Base-by-base conservation (phyloP, 2,888 invertebrate species). In the Ormyrus thymus region DNA sequence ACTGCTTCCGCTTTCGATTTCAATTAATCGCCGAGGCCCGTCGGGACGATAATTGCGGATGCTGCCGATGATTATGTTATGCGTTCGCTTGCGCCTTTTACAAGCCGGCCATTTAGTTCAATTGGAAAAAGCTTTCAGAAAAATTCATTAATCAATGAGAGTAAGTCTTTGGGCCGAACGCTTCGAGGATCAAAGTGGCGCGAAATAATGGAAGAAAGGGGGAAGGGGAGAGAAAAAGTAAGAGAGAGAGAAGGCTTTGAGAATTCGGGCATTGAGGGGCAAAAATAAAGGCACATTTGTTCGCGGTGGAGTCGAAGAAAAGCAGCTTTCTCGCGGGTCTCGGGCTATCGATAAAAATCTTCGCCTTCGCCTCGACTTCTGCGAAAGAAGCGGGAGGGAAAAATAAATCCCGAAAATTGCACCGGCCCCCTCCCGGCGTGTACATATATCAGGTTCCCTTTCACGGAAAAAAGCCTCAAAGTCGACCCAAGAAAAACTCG, bases 381-480 rank as follows among this genome's bases (percentile, higher is more conserved):
- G 29, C 10, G 45, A 50, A 9, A 29, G 29, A 2, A 50, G 10
- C 9, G 11, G n/a, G 15, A 53, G 45, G 45, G 50, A 50, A 74
- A 74, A 74, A 74, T 74, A 65, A 65, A 74, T 74, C 65, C 50
- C 74, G 74, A 76, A 76, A 76, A 69, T 48, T 59, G 65, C 50
- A 51, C 55, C 11, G 29, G 45, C 61, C 13, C 11, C 4, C n/a
- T 0, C 11, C 15, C 11, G 10, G 62, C 45, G 45, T 55, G 13
- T 64, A 6, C 48, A 50, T 61, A 13, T n/a, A 48, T 43, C 9
- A n/a, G 13, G 10, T 13, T 56, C 29, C 53, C 45, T 53, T 65
- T 58, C 46, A 43, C 48, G 58, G 58, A 43, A 29, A 29, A 65
- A 65, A 74, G 48, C 55, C 62, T 76, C 76, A 62, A 74, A 65